A percentile compares a stretch with the other conserved stretches of the same genome.
phyloP scores from a whole-genome alignment of 2,113 vertebrate genomes.

The Melospiza melodia region DNA sequence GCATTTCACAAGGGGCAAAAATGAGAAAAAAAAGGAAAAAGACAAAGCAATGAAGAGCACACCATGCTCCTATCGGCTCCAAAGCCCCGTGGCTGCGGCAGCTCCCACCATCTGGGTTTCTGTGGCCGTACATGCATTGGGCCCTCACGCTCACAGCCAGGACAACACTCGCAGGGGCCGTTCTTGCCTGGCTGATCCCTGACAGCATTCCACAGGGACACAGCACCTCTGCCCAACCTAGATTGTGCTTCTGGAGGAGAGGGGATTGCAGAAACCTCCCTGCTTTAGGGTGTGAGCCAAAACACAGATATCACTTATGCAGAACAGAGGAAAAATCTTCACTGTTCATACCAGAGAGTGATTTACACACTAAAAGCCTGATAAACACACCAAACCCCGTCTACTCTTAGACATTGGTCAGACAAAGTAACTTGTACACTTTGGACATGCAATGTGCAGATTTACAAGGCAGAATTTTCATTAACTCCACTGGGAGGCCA shows the following conservation, averaged over 20 bases:
- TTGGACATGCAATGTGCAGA: not conserved
- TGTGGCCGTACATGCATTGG: fast-evolving
- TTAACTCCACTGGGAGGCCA: not conserved
- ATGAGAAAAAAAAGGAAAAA: not conserved
- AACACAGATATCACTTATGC: fast-evolving
- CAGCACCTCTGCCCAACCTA: fast-evolving
- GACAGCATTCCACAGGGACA: too few relatives aligned
- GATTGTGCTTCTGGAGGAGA: not conserved
- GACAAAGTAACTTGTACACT: not conserved
- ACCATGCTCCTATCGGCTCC: not conserved
- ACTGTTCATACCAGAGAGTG: not conserved
- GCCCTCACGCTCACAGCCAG: fast-evolving
- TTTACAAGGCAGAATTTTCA: not conserved
- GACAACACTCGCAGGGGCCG: fast-evolving
- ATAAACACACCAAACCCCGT: not conserved
- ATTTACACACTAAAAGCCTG: not conserved
- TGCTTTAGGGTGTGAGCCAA: not conserved
- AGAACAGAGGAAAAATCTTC: not conserved
- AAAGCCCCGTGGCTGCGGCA: not conserved
- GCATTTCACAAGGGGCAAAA: not conserved
- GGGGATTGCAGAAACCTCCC: not conserved
- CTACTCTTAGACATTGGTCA: not conserved
- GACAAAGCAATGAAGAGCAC: not conserved
- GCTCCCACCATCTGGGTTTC: not conserved
- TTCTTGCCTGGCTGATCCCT: not conserved